Conservation (phyloP, 2,113 vertebrate genomes). For the Cavia aperea region DNA sequence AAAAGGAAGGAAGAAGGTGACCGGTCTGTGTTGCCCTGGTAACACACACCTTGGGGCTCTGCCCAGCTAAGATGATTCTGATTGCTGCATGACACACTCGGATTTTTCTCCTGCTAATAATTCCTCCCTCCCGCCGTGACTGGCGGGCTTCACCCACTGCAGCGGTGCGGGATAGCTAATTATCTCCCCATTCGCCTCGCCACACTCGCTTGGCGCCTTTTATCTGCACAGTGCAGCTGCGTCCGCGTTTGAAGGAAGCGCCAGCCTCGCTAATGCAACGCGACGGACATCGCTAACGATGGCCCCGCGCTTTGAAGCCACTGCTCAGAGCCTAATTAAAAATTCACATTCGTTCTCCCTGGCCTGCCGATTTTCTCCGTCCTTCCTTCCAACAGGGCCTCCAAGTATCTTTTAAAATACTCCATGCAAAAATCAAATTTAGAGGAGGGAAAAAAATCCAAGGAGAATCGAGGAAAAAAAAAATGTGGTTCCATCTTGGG, state of each 20-base stretch:
- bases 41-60: constrained; percentile 65
- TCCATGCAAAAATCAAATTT: constrained; percentile 44
- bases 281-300: constrained; percentile 75
- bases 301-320: constrained; percentile 81
- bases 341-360: constrained; percentile 81
- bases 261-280: constrained; percentile 73
- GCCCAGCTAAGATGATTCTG: constrained; percentile 69
- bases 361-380: constrained; percentile 56
- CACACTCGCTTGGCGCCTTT: constrained; percentile 72
- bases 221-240: constrained; percentile 81
- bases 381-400: constrained; percentile 74
- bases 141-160: constrained; percentile 60
- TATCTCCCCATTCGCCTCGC: constrained; percentile 83
- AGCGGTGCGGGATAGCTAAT: constrained; percentile 73
- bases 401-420: constrained; percentile 57
- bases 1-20: neutral
- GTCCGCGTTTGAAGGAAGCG: constrained; percentile 77
- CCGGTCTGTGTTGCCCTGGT: constrained; percentile 23
- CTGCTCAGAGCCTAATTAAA: constrained; percentile 85
- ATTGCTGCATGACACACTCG: constrained; percentile 37
- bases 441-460: constrained; percentile 44
- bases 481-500: constrained; percentile 60
- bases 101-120: constrained; percentile 70
- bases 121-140: constrained; percentile 56
- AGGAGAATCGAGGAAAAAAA: constrained; percentile 51